A percentile compares a stretch with the other conserved stretches of the same genome.
phyloP scores from a whole-genome alignment of 2,113 vertebrate genomes.

The Manacus vitellinus region DNA sequence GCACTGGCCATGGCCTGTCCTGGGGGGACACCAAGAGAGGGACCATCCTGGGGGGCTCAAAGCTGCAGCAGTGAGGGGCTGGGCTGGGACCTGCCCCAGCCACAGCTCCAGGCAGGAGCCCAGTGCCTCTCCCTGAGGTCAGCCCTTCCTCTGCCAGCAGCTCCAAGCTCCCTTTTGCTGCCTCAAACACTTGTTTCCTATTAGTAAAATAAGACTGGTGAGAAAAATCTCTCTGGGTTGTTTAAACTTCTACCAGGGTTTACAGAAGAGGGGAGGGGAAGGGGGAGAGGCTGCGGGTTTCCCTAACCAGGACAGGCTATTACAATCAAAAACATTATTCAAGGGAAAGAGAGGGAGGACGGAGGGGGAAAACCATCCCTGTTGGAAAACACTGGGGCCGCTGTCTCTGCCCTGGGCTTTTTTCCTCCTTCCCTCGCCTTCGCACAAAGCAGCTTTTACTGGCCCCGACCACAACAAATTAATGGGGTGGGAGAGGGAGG shows the following conservation, averaged over 20 bases:
- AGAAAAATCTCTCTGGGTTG: neutral
- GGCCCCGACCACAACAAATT: slow-evolving; percentile 39
- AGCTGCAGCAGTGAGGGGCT: neutral
- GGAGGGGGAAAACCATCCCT: slow-evolving; percentile 29
- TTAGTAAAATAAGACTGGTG: slow-evolving; percentile 10
- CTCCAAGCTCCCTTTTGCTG: neutral
- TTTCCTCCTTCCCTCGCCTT: neutral
- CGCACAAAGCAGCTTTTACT: slow-evolving; percentile 64
- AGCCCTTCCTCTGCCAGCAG: neutral
- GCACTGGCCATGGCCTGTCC: neutral
- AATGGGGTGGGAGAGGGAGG: slow-evolving; percentile 48
- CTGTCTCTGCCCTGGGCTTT: slow-evolving; percentile 17
- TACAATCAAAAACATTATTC: slow-evolving; percentile 61
- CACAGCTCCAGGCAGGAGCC: neutral
- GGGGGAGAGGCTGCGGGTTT: slow-evolving; percentile 20
- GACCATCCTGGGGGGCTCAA: accelerated
- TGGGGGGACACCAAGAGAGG: accelerated
- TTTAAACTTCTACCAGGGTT: slow-evolving; percentile 56
- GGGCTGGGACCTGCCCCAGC: neutral
- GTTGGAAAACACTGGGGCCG: slow-evolving; percentile 52
- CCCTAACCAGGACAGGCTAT: slow-evolving; percentile 11
- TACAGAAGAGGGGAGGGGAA: slow-evolving; percentile 39
- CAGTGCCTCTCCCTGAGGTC: neutral
- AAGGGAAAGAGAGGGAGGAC: slow-evolving; percentile 5
- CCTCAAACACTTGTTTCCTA: neutral